Evolutionary conservation across 1,140 invertebrate genomes (phyloP), one percentile per base, ranked within the genome.

Genomic region (Geopemphigus sp.): DNA sequence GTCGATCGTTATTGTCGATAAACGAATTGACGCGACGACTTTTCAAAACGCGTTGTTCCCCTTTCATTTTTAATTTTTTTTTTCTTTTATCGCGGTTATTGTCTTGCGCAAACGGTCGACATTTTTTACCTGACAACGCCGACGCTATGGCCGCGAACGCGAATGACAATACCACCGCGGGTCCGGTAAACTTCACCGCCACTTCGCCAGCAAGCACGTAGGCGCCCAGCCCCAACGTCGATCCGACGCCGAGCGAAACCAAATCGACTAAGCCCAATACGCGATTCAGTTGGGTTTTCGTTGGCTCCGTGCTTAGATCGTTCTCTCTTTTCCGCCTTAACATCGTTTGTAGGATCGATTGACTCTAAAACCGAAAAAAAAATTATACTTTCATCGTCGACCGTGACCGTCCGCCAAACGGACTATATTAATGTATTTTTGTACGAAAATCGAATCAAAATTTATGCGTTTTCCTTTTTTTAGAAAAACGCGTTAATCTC

Each of bases 181-280:
- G 95, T 0, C 95, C 95, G 0, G 95, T 92, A 1, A 90, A 90
- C 39, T 90, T 89, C 84, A 90, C 92, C 12, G 95, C 95, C 1
- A 97, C 95, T 80, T 93, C 90, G n/a, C 95, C 95, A 12, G 94
- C 94, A 39, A 97, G 86, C 5, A 97, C 94, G 85, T 97, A 98
- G n/a, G 97, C 94, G 0, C 95, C 95, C 26, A 97, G 87, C 1
- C 95, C 95, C 1, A 98, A 87, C 0, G 95, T 97, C 80, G 92
- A 92, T 17, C 95, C 95, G 32, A 97, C 92, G 1, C 94, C 94
- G 11, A 96, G 86, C 0, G 91, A 90, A 0, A 91, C 93, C 14
- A 96, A 87, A 86, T 96, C 94, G 19, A 94, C 83, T 0, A 94
- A 86, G 17, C 89, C 91, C 14, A 97, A 87, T 15, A 93, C 92